A percentile compares a stretch with the other conserved stretches of the same genome.
phyloP scores from a whole-genome alignment of 2,113 vertebrate genomes.

The Tragelaphus strepsiceros region DNA sequence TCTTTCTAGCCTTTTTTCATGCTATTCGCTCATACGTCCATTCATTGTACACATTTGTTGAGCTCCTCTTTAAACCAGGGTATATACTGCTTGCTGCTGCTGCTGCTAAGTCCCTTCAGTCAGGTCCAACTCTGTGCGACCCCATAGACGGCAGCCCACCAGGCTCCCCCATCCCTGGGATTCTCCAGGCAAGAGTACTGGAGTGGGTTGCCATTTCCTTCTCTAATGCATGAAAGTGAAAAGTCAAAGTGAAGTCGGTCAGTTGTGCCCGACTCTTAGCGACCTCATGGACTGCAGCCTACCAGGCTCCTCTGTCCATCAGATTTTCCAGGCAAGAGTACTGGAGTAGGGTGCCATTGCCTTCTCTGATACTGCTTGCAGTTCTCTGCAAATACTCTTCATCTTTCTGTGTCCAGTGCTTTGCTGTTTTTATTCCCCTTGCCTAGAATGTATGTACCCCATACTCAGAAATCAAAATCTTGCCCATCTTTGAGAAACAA shows the following conservation, averaged over 20 bases:
- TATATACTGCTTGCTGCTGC: background rate
- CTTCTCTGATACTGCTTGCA: background rate
- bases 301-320: no score
- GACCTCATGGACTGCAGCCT: no score
- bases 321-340: no score
- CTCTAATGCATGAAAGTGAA: no score
- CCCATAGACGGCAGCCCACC: no score
- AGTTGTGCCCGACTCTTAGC: fast-evolving
- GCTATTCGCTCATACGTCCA: background rate
- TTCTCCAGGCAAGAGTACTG: no score
- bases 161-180: no score
- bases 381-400: background rate
- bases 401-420: background rate
- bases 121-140: no score
- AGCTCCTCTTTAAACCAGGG: background rate
- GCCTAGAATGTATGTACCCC: background rate
- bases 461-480: background rate
- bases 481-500: background rate
- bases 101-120: no score
- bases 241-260: no score
- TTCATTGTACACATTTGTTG: background rate
- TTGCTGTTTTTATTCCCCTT: background rate
- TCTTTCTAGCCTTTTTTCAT: background rate
- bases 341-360: no score
- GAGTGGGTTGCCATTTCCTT: no score